Evolutionary conservation across 2,113 vertebrate species (phyloP).

Genomic region (Mobula hypostoma): DNA sequence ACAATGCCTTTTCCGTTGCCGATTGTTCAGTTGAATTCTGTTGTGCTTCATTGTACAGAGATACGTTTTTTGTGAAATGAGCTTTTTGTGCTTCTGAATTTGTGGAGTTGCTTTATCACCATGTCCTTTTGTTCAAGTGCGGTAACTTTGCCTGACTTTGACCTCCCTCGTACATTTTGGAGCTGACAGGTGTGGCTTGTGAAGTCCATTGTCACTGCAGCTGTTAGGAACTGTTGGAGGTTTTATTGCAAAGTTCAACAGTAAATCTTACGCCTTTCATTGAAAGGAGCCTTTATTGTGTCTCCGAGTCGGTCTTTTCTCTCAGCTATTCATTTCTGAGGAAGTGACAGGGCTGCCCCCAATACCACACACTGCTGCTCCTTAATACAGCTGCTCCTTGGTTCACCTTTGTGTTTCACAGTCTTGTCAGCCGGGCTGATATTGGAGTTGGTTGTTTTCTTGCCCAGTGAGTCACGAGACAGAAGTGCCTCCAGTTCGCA

Average conservation of each 20-base stretch:
- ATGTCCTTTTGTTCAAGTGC: background rate
- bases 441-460: background rate
- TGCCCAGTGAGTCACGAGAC: background rate
- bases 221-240: background rate
- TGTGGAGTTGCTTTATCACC: background rate
- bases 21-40: background rate
- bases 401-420: conserved; percentile 8
- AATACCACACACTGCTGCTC: background rate
- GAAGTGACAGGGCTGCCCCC: background rate
- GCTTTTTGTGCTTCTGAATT: background rate
- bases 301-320: background rate
- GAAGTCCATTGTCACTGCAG: background rate
- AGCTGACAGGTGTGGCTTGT: background rate
- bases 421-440: background rate
- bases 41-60: background rate
- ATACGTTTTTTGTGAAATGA: background rate
- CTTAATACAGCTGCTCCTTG: background rate
- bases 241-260: background rate
- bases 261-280: background rate
- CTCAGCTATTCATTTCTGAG: conserved; percentile 2
- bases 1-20: background rate
- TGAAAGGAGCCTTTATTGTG: background rate
- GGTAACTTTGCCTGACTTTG: background rate
- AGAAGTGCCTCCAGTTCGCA: background rate
- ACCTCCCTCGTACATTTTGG: background rate